phyloP scores from a whole-genome alignment of 1,140 invertebrate genomes.

The Brachionus sp. region DNA sequence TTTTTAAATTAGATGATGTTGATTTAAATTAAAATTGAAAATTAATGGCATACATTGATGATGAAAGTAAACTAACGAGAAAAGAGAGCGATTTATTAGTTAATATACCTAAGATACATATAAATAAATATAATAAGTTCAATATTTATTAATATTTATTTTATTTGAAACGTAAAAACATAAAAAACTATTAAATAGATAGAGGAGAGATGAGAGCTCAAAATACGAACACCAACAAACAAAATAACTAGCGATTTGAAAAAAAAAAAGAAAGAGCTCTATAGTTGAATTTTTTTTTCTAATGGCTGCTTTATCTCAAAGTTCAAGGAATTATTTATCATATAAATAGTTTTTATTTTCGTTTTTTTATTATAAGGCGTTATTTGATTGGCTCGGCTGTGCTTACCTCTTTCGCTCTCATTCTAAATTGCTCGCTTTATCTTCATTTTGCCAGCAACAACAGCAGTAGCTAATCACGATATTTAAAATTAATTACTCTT shows the following conservation, averaged over 20 bases:
- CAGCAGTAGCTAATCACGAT: not conserved
- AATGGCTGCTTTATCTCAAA: not conserved
- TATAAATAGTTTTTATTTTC: not conserved
- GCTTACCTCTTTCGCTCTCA: not conserved
- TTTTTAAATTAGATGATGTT: not conserved
- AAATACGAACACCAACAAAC: not conserved
- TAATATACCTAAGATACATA: not conserved
- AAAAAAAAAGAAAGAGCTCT: not conserved
- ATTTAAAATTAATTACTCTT: conserved; percentile 7
- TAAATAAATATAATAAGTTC: conserved; percentile 1
- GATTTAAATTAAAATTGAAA: not conserved
- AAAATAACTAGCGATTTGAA: not conserved
- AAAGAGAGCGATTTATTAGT: not conserved
- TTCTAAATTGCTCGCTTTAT: not conserved
- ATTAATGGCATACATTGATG: not conserved
- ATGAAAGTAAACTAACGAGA: not conserved
- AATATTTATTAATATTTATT: conserved; percentile 2
- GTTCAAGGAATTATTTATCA: conserved; percentile 4
- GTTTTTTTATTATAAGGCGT: not conserved
- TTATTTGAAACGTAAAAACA: conserved; percentile 10
- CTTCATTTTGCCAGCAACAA: not conserved
- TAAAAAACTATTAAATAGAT: not conserved
- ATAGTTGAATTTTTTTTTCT: not conserved
- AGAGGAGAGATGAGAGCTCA: not conserved
- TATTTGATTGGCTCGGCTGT: not conserved